Conservation (phyloP, 2,797 vertebrate species). For the Cynodonichthys magdalenae region DNA sequence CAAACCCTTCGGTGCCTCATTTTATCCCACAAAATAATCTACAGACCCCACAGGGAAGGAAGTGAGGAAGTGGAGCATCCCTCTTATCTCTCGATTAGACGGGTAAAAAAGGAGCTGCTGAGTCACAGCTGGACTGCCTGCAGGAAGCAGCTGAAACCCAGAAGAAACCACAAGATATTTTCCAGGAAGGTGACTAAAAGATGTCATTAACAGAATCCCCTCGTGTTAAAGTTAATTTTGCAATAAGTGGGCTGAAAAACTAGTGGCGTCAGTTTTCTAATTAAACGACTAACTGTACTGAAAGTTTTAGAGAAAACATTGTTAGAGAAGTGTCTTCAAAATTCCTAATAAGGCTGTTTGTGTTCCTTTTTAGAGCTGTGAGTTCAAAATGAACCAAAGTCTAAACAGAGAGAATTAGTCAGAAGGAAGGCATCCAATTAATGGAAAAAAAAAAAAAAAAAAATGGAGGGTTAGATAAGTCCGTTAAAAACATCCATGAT, state of each 20-base stretch:
- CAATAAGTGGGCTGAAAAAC: constrained; percentile 14
- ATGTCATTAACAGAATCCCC: neutral
- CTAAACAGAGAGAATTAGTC: constrained; percentile 16
- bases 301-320: neutral
- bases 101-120: constrained; percentile 25
- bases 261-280: neutral
- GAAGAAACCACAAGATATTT: neutral
- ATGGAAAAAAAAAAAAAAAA: neutral
- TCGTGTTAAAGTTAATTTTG: neutral
- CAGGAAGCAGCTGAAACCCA: constrained; percentile 47
- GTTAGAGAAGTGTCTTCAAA: neutral
- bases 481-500: constrained; percentile 3
- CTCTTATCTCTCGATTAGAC: constrained; percentile 34
- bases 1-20: constrained; percentile 1
- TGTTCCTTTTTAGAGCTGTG: constrained; percentile 16
- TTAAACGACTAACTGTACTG: neutral
- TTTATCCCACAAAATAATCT: constrained; percentile 21
- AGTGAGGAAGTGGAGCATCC: constrained; percentile 38
- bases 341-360: constrained; percentile 2
- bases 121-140: constrained; percentile 42
- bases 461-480: neutral
- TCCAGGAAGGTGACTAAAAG: neutral
- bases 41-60: constrained; percentile 30
- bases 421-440: constrained; percentile 16
- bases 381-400: constrained; percentile 7